These are phyloP conservation scores for Andrena bicolor DNA, from an alignment of 2,888 invertebrate species.

Conservation along the genomic window DNA sequence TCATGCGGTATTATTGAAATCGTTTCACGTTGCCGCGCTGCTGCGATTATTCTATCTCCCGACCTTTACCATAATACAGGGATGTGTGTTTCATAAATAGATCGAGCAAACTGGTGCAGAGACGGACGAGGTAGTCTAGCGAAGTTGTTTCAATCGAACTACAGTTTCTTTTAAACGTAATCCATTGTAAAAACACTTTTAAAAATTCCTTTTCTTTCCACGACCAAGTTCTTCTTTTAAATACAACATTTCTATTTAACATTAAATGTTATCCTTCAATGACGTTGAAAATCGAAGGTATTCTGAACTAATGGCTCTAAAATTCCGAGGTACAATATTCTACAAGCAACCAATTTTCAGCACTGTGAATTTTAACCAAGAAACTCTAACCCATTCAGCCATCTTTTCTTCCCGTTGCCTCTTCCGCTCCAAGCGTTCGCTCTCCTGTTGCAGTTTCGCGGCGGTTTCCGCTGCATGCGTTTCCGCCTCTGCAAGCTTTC, in stretches of 20 bases:
- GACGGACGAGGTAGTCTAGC: too few relatives aligned
- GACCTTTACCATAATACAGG: background rate
- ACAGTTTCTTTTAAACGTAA: background rate
- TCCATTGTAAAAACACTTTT: background rate
- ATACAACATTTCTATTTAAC: background rate
- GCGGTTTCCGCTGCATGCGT: conserved; percentile 80
- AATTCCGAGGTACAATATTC: background rate
- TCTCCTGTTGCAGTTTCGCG: conserved; percentile 76
- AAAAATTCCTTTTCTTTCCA: background rate
- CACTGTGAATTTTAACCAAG: background rate
- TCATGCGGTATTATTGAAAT: conserved; percentile 19
- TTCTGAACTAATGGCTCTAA: background rate
- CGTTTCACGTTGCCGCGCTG: background rate
- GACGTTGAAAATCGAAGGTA: background rate
- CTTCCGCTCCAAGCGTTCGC: conserved; percentile 77
- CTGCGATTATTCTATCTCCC: background rate
- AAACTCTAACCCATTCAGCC: conserved; percentile 74
- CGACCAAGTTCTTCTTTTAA: background rate
- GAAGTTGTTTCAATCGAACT: background rate
- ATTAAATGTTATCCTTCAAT: background rate
- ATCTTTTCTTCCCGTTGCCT: conserved; percentile 80
- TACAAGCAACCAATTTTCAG: background rate
- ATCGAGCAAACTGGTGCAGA: background rate
- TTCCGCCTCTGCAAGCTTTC: conserved; percentile 68
- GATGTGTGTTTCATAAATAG: conserved; percentile 13